These are phyloP conservation scores for Oncopeltus fasciatus DNA, from an alignment of 1,140 invertebrate genomes.

Conservation along the genomic window DNA sequence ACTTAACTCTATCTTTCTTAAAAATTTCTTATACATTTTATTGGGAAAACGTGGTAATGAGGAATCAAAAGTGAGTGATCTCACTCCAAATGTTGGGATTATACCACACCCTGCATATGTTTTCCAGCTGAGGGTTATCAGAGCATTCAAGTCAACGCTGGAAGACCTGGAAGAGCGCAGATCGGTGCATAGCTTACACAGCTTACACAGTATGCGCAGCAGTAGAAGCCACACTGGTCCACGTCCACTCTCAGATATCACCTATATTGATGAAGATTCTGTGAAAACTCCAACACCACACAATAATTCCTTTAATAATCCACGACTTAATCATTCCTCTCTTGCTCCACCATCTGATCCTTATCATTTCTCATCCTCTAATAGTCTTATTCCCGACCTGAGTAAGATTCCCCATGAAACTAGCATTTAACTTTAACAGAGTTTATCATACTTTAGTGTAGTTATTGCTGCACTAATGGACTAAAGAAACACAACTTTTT, in stretches of 20 bases:
- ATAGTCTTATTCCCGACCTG: constrained; percentile 36
- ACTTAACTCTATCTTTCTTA: too few species aligned
- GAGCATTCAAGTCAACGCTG: constrained; percentile 98
- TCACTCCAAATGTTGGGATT: constrained; percentile 12
- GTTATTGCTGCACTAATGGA: background rate
- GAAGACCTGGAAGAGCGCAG: constrained; percentile 98
- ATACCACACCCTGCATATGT: constrained; percentile 35
- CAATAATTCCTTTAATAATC: constrained; percentile 17
- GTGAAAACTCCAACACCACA: constrained; percentile 37
- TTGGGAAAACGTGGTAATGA: constrained; percentile 13
- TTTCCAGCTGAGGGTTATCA: constrained; percentile 98
- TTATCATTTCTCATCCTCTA: constrained; percentile 26
- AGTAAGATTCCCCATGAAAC: constrained; percentile 55
- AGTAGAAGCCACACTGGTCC: constrained; percentile 65
- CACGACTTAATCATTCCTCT: constrained; percentile 28
- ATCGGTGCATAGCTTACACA: constrained; percentile 93
- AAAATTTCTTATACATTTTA: too few species aligned
- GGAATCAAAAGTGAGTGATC: constrained; percentile 9
- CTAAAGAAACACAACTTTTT: background rate
- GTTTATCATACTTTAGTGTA: background rate
- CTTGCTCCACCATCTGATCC: constrained; percentile 27
- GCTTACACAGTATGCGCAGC: constrained; percentile 83
- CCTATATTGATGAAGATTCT: constrained; percentile 80
- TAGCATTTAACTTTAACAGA: constrained; percentile 39
- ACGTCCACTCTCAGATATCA: constrained; percentile 73